phyloP scores from a whole-genome alignment of 2,888 invertebrate genomes.

The Hypselothyrea guttata region DNA sequence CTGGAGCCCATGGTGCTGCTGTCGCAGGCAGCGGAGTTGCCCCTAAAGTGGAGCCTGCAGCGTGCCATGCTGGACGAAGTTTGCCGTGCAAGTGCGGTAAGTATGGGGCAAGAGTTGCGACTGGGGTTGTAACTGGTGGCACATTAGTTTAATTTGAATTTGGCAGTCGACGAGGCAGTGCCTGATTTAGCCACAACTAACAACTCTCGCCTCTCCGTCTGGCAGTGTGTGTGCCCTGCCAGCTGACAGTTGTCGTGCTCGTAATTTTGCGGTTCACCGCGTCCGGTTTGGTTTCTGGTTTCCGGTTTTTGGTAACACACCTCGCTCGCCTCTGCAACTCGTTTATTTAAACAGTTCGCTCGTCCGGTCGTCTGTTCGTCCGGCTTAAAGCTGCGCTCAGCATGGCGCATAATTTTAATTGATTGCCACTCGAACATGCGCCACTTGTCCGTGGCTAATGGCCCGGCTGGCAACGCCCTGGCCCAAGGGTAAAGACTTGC shows the following conservation, averaged over 20 bases:
- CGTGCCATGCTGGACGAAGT: slow-evolving; percentile 77
- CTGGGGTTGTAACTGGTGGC: slow-evolving; percentile 16
- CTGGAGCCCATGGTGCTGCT: slow-evolving; percentile 73
- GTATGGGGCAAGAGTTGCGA: slow-evolving; percentile 17
- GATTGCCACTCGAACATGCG: slow-evolving; percentile 66
- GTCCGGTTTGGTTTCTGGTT: slow-evolving; percentile 48
- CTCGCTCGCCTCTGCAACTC: slow-evolving; percentile 7
- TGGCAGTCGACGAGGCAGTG: slow-evolving; percentile 39
- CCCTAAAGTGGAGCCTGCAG: slow-evolving; percentile 64
- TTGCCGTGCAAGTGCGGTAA: slow-evolving; percentile 68
- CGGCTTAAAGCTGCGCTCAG: slow-evolving; percentile 39
- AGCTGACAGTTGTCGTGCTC: slow-evolving; percentile 68
- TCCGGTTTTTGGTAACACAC: slow-evolving; percentile 4
- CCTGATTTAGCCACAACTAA: slow-evolving; percentile 30
- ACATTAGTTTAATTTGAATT: slow-evolving; percentile 76
- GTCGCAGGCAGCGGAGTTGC: slow-evolving; percentile 53
- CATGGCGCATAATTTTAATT: slow-evolving; percentile 62
- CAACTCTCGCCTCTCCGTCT: neutral
- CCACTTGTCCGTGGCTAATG: slow-evolving; percentile 57
- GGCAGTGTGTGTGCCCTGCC: slow-evolving; percentile 42
- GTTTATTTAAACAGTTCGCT: slow-evolving; percentile 43
- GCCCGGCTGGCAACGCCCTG: slow-evolving; percentile 15
- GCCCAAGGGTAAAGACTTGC: slow-evolving; percentile 30
- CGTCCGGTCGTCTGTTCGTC: slow-evolving; percentile 1
- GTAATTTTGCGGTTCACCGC: slow-evolving; percentile 71